Conservation (phyloP, 2,888 invertebrate genomes). For the Eupeodes latifasciatus region DNA sequence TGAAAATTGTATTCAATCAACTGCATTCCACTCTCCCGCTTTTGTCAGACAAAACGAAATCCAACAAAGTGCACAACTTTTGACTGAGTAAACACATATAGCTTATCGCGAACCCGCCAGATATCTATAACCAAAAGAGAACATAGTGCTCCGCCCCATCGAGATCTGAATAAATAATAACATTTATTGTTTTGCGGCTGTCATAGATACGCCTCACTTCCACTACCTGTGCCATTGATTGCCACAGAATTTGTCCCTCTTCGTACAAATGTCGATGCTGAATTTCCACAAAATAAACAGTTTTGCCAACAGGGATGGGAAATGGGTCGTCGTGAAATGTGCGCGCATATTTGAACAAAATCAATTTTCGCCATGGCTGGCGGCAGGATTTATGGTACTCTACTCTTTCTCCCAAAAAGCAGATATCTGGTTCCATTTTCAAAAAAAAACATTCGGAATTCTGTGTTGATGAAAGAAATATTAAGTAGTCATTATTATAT, state of each 20-base stretch:
- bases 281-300: not conserved
- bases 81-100: slow-evolving; percentile 78
- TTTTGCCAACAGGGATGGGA: not conserved
- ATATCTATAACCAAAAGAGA: slow-evolving; percentile 64
- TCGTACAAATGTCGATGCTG: not conserved
- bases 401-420: not conserved
- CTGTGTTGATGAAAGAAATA: not conserved
- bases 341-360: slow-evolving; percentile 10
- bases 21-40: not conserved
- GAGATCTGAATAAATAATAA: slow-evolving; percentile 76
- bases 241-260: not conserved
- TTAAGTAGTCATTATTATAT: too few relatives aligned
- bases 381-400: not conserved
- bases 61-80: slow-evolving; percentile 70
- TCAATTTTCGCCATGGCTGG: not conserved
- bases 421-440: not conserved
- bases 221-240: not conserved
- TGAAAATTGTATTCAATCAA: not conserved
- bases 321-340: not conserved
- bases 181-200: slow-evolving; percentile 78
- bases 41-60: slow-evolving; percentile 28
- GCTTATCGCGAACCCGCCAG: slow-evolving; percentile 77
- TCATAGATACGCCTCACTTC: slow-evolving; percentile 77
- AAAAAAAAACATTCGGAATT: not conserved
- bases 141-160: slow-evolving; percentile 77